These are phyloP conservation scores for Philereme transversata DNA, from an alignment of 2,888 invertebrate genomes.

Conservation along the genomic window DNA sequence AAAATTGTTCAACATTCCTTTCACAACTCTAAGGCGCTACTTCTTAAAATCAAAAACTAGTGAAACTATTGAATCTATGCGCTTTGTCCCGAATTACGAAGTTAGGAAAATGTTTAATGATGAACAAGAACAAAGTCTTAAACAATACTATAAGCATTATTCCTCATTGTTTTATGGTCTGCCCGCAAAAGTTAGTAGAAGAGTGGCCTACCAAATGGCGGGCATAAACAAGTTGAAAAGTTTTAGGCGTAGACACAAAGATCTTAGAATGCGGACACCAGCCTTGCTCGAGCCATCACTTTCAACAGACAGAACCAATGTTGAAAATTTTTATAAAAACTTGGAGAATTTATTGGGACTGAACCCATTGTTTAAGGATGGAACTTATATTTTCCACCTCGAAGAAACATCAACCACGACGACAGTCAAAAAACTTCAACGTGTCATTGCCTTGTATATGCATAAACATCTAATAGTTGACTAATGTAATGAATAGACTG, in stretches of 20 bases:
- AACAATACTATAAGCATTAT: conserved; percentile 21
- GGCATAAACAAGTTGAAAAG: too few relatives aligned
- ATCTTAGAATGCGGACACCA: conserved; percentile 38
- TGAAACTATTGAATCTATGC: not conserved
- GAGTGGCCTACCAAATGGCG: conserved; percentile 38
- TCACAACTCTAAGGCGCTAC: too few relatives aligned
- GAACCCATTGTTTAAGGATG: conserved; percentile 20
- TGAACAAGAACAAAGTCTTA: conserved; percentile 28
- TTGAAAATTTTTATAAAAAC: conserved; percentile 21
- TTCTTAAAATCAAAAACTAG: too few relatives aligned
- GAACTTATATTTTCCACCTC: too few relatives aligned
- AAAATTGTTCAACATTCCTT: too few relatives aligned
- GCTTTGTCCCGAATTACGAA: conserved; percentile 27
- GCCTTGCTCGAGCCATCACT: conserved; percentile 33
- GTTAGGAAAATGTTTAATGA: conserved; percentile 33
- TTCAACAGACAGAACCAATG: conserved; percentile 36
- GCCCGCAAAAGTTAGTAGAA: conserved; percentile 22
- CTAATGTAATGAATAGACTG: not conserved
- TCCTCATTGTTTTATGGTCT: conserved; percentile 37
- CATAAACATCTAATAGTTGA: not conserved
- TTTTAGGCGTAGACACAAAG: conserved; percentile 19
- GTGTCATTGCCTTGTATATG: too few relatives aligned
- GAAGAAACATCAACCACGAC: too few relatives aligned
- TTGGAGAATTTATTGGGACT: conserved; percentile 1
- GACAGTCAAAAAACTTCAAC: too few relatives aligned